These are phyloP conservation scores for Coracias cyanogaster DNA, from an alignment of 2,797 vertebrate genomes.

Conservation along the genomic window DNA sequence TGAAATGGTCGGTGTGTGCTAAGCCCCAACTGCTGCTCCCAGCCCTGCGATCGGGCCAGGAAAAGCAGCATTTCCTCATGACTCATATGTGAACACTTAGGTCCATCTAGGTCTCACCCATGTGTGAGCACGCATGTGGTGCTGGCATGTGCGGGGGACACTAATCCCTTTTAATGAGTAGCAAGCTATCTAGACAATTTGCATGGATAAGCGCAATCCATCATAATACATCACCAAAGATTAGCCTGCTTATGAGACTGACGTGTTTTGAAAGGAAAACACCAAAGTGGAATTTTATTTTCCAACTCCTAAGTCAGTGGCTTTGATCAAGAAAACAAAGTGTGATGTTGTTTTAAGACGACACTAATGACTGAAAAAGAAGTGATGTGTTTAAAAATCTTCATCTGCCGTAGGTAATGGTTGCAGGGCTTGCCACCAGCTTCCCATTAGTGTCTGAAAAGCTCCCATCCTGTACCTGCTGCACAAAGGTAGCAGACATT, in stretches of 20 bases:
- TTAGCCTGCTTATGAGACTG: conserved; percentile 48
- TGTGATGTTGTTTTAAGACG: conserved; percentile 50
- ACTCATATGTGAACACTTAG: background rate
- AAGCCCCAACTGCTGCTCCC: background rate
- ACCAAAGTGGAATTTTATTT: conserved; percentile 62
- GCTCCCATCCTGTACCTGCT: background rate
- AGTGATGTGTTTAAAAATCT: conserved; percentile 45
- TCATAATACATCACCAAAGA: conserved; percentile 33
- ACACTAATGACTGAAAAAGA: conserved; percentile 61
- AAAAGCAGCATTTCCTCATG: background rate
- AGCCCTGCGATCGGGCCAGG: rapidly evolving
- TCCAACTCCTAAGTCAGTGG: conserved; percentile 8
- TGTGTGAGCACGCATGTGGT: background rate
- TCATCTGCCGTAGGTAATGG: background rate
- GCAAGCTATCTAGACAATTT: conserved; percentile 33
- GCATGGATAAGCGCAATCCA: conserved; percentile 39
- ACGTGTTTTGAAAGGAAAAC: conserved; percentile 47
- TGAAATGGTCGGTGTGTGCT: background rate
- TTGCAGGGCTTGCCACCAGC: conserved; percentile 38
- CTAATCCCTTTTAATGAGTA: conserved; percentile 29
- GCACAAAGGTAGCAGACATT: conserved; percentile 26
- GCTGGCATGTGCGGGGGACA: background rate
- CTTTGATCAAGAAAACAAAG: conserved; percentile 72
- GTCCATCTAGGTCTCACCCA: background rate
- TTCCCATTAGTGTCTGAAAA: conserved; percentile 32